Evolutionary conservation across 1,140 invertebrate genomes (phyloP).

Genomic region (Neomicropteryx cornuta): DNA sequence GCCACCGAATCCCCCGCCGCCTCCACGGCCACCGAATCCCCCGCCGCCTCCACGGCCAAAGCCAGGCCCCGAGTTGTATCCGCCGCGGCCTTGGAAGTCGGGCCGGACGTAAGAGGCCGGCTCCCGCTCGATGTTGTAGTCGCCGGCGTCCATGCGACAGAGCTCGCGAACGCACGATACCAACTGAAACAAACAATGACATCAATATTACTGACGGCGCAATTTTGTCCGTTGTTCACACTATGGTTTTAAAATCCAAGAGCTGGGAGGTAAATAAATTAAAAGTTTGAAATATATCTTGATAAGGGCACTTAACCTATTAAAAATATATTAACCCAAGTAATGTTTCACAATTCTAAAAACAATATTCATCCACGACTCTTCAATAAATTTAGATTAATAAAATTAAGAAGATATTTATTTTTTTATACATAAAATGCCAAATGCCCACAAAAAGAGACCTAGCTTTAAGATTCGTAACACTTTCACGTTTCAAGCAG

Average conservation of each 20-base stretch:
- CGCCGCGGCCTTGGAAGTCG: slow-evolving; percentile 24
- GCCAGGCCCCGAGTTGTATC: slow-evolving; percentile 22
- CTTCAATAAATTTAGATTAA: no score
- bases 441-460: no score
- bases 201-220: slow-evolving; percentile 1
- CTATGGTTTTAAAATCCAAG: no score
- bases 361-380: not conserved
- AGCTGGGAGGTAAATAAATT: no score
- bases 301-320: not conserved
- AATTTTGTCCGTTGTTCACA: no score
- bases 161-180: slow-evolving; percentile 52
- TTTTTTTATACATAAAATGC: no score
- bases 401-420: no score
- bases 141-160: slow-evolving; percentile 61
- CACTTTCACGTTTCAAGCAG: no score
- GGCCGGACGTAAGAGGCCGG: slow-evolving; percentile 21
- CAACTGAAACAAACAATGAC: slow-evolving; percentile 32
- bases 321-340: not conserved
- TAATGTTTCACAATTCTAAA: not conserved
- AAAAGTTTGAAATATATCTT: no score
- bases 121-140: slow-evolving; percentile 50
- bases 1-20: slow-evolving; percentile 10
- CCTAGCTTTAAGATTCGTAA: no score
- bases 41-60: slow-evolving; percentile 22
- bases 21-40: slow-evolving; percentile 18